Evolutionary conservation across 2,797 vertebrate genomes (phyloP).

Genomic region (Synaphobranchus kaupii): DNA sequence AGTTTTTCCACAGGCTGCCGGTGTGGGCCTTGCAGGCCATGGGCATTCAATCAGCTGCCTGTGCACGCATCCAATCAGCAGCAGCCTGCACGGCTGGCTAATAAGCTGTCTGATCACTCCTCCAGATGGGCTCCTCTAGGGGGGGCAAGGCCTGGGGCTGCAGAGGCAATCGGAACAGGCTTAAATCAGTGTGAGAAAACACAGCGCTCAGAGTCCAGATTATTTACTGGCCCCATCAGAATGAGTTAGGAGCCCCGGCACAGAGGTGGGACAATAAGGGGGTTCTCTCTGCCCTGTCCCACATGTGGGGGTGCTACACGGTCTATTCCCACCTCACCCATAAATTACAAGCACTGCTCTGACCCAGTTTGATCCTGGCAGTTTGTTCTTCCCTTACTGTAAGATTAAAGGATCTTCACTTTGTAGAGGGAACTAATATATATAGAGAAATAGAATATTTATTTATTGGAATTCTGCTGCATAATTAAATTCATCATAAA

Average conservation of each 20-base stretch:
- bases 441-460: constrained; percentile 9
- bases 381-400: background rate
- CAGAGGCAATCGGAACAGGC: background rate
- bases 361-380: background rate
- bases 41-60: constrained; percentile 45
- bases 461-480: background rate
- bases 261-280: background rate
- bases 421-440: background rate
- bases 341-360: background rate
- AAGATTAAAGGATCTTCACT: background rate
- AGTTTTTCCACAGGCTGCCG: constrained; percentile 81
- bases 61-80: background rate
- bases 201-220: background rate
- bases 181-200: background rate
- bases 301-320: background rate
- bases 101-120: constrained; percentile 81
- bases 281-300: background rate
- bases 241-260: background rate
- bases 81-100: constrained; percentile 64
- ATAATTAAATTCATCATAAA: constrained; percentile 13
- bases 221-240: background rate
- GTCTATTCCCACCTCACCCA: background rate
- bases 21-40: constrained; percentile 77
- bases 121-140: constrained; percentile 73
- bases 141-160: background rate